Conservation (phyloP, 2,797 vertebrate genomes). For the Cygnus olor region DNA sequence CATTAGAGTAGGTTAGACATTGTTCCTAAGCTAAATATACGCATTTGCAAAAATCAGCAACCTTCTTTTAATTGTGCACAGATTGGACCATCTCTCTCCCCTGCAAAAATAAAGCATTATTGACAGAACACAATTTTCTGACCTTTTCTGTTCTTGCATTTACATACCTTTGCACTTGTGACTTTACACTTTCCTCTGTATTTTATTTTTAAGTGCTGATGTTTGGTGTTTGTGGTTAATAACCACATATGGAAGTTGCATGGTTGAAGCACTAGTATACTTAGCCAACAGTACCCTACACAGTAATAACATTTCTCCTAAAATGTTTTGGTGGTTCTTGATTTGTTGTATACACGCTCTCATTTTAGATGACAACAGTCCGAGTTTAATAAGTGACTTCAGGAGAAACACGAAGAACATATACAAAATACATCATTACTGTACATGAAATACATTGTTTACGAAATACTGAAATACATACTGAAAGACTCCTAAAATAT, state of each 20-base stretch:
- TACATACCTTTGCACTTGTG: not conserved
- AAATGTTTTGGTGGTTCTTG: not conserved
- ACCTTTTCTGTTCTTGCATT: not conserved
- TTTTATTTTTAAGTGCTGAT: not conserved
- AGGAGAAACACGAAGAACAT: not conserved
- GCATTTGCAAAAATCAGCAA: not conserved
- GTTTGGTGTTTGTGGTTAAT: not conserved
- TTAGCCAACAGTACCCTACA: not conserved
- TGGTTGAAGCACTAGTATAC: not conserved
- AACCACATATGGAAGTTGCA: not conserved
- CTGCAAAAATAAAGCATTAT: not conserved
- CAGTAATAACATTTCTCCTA: not conserved
- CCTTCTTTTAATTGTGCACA: not conserved
- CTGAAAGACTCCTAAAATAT: too few relatives aligned
- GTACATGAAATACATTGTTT: not conserved
- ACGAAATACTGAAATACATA: not conserved
- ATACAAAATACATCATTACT: not conserved
- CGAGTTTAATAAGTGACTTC: not conserved
- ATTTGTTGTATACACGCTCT: not conserved
- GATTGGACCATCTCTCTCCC: not conserved
- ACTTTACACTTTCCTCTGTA: not conserved
- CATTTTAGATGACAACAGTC: not conserved
- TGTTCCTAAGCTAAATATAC: not conserved
- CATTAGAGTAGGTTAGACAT: not conserved
- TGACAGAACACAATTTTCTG: not conserved